Percentiles rank a stretch among this genome's conserved stretches.
Evolutionary conservation across 2,113 vertebrate species (phyloP).

Genomic region (Chloroceryle aenea): DNA sequence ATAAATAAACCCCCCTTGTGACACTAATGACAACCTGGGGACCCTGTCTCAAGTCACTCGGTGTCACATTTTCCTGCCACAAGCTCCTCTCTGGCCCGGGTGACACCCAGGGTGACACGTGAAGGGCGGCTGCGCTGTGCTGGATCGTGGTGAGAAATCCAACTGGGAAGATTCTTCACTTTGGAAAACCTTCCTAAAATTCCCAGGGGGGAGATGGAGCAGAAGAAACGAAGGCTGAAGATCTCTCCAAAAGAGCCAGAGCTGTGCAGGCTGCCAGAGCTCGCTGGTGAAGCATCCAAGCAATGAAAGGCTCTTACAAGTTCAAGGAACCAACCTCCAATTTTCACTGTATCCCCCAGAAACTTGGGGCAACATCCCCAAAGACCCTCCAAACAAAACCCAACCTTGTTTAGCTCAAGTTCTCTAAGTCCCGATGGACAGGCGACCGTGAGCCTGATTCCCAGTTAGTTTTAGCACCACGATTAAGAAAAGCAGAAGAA

Average conservation of each 20-base stretch:
- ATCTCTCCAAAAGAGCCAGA: fast-evolving
- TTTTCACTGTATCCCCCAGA: neutral
- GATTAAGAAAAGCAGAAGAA: neutral
- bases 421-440: fast-evolving
- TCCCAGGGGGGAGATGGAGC: fast-evolving
- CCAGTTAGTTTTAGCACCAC: neutral
- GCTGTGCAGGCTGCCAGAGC: neutral
- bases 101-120: fast-evolving
- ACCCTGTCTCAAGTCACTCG: fast-evolving
- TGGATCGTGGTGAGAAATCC: fast-evolving
- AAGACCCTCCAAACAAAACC: fast-evolving
- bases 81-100: fast-evolving
- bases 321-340: neutral
- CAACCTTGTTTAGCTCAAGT: neutral
- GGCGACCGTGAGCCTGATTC: neutral
- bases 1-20: neutral
- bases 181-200: neutral
- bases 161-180: neutral
- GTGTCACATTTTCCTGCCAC: neutral
- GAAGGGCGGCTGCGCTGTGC: fast-evolving
- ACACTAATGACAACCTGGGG: neutral
- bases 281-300: fast-evolving
- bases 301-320: neutral
- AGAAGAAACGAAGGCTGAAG: neutral
- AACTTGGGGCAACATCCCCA: neutral